These are phyloP conservation scores for Dendrolimus punctatus DNA, from an alignment of 1,140 invertebrate genomes.

Conservation along the genomic window DNA sequence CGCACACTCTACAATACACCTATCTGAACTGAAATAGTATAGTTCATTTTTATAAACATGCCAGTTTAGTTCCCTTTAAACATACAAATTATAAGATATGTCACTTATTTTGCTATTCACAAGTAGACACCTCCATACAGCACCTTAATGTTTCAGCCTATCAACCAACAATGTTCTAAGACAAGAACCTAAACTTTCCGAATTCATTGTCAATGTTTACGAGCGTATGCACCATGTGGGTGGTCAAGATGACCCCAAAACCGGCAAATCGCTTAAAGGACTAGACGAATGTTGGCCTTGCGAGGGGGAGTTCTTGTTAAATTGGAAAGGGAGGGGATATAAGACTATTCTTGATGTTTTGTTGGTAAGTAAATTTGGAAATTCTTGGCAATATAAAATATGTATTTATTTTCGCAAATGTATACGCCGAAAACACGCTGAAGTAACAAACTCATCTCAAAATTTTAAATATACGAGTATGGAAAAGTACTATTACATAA, in stretches of 20 bases:
- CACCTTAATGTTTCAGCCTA: slow-evolving; percentile 25
- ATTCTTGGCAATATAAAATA: too few relatives aligned
- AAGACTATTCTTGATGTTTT: slow-evolving; percentile 55
- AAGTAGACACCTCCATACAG: slow-evolving; percentile 4
- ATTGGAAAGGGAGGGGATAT: slow-evolving; percentile 63
- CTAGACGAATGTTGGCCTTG: slow-evolving; percentile 44
- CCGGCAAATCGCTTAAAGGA: slow-evolving; percentile 51
- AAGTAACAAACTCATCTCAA: too few relatives aligned
- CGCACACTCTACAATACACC: too few relatives aligned
- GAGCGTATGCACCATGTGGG: slow-evolving; percentile 46
- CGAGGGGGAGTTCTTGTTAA: slow-evolving; percentile 55
- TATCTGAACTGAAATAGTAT: too few relatives aligned
- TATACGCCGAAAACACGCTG: too few relatives aligned
- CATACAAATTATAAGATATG: too few relatives aligned
- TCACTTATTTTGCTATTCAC: too few relatives aligned
- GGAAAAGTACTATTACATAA: too few relatives aligned
- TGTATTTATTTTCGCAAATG: too few relatives aligned
- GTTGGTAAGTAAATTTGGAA: slow-evolving; percentile 31
- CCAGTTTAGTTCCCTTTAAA: too few relatives aligned
- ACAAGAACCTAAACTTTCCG: slow-evolving; percentile 27
- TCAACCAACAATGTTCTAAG: slow-evolving; percentile 34
- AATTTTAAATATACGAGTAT: too few relatives aligned
- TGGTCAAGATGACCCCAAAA: slow-evolving; percentile 35
- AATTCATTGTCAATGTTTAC: slow-evolving; percentile 43
- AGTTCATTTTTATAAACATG: too few relatives aligned